Base-by-base conservation (phyloP, 1,140 invertebrate genomes). In the Aphelinus atriplicis region DNA sequence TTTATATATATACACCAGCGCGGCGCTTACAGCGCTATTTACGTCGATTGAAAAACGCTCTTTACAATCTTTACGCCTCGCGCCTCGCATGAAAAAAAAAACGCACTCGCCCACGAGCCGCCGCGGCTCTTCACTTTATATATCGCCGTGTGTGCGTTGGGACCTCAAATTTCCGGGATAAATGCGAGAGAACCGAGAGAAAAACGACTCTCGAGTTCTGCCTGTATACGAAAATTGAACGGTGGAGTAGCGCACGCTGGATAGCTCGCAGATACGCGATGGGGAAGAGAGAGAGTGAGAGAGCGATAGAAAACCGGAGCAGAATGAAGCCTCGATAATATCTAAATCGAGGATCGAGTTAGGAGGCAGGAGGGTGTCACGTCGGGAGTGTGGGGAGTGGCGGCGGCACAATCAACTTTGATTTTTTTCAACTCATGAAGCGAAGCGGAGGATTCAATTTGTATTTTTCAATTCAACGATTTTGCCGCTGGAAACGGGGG, bases 51-150 rank as follows among this genome's bases (percentile, higher is more conserved):
- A 48, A 55, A 66, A 55, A 50, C 48, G 53, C n/a, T 43, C 48
- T 53, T 65, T 65, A 65, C 48, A 65, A 65, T 65, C 6, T 48
- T 26, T 9, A 10, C 46, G 48, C 26, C 26, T 51, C n/a, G n/a
- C 26, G 26, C 26, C 26, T 26, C 26, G 26, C 26, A 26, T 26
- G 26, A 26, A 26, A 26, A 26, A 26, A 26, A 26, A 26, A 26
- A 26, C 26, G 26, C 26, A 26, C 26, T 26, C 26, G 26, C 26
- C 26, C 26, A 26, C 26, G 26, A 26, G 26, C 26, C 26, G 26
- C 26, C 26, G 26, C 26, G 26, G 26, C 26, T 26, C 26, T 26
- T 26, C 26, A 26, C 26, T 26, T 26, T 26, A 26, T 26, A 26
- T 26, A 26, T 26, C 26, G 26, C 26, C 26, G 26, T 26, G 26